phyloP scores from a whole-genome alignment of 1,140 invertebrate species.

The Drosophila repleta region DNA sequence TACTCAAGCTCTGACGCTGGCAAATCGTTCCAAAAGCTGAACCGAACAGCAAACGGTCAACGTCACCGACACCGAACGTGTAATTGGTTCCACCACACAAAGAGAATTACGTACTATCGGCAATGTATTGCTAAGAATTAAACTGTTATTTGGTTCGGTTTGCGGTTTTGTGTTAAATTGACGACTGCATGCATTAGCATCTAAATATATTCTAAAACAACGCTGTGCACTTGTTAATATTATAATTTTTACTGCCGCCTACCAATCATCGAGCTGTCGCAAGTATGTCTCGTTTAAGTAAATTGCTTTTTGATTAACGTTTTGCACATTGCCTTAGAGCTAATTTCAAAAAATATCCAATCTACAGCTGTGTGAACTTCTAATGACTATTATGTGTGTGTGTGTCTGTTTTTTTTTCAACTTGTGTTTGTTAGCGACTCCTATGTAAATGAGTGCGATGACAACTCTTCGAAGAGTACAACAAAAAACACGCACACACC shows the following conservation, averaged over 20 bases:
- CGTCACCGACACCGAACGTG: slow-evolving; percentile 71
- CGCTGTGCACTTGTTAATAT: not conserved
- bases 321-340: not conserved
- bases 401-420: not conserved
- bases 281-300: slow-evolving; percentile 37
- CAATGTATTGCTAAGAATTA: slow-evolving; percentile 47
- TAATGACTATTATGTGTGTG: slow-evolving; percentile 15
- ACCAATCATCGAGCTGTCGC: slow-evolving; percentile 39
- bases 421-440: slow-evolving; percentile 11
- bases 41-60: slow-evolving; percentile 30
- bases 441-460: slow-evolving; percentile 41
- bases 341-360: slow-evolving; percentile 11
- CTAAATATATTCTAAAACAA: not conserved
- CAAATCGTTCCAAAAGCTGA: slow-evolving; percentile 33
- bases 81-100: slow-evolving; percentile 59
- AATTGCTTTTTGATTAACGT: slow-evolving; percentile 21
- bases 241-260: slow-evolving; percentile 21
- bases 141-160: slow-evolving; percentile 20
- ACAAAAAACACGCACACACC: slow-evolving; percentile 1
- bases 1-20: slow-evolving; percentile 39
- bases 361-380: slow-evolving; percentile 27
- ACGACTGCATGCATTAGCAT: not conserved
- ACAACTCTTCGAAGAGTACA: slow-evolving; percentile 21
- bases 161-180: slow-evolving; percentile 29
- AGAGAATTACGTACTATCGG: slow-evolving; percentile 35